These are phyloP conservation scores for Chrysodeixis includens DNA, from an alignment of 2,888 invertebrate genomes.

Conservation along the genomic window DNA sequence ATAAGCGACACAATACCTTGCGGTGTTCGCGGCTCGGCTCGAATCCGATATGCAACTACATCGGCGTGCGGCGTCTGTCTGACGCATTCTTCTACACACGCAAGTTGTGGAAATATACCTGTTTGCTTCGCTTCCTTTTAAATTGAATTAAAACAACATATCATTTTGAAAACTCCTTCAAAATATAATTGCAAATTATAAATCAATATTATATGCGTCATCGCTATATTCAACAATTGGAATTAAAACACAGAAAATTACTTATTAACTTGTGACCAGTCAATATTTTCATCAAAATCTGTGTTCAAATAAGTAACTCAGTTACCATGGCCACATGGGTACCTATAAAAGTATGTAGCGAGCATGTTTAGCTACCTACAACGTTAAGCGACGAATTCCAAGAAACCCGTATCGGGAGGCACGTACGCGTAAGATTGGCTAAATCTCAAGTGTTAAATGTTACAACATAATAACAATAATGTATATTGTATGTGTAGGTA, in stretches of 20 bases:
- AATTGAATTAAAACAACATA: neutral
- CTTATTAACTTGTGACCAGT: neutral
- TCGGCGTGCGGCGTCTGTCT: slow-evolving; percentile 69
- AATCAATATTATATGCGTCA: neutral
- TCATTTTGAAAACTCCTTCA: neutral
- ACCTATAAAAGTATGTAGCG: slow-evolving; percentile 59
- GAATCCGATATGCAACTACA: slow-evolving; percentile 82
- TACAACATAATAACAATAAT: slow-evolving; percentile 77
- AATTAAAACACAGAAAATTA: neutral
- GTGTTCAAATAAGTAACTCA: slow-evolving; percentile 15
- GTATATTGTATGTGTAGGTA: slow-evolving; percentile 52
- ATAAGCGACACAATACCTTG: slow-evolving; percentile 86
- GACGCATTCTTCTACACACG: slow-evolving; percentile 75
- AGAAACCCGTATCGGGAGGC: slow-evolving; percentile 86
- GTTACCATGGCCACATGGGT: slow-evolving; percentile 37
- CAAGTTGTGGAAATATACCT: slow-evolving; percentile 57
- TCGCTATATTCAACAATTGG: neutral
- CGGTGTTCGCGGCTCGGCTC: slow-evolving; percentile 79
- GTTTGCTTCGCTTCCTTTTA: slow-evolving; percentile 21
- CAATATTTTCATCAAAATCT: slow-evolving; percentile 1
- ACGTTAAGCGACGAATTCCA: slow-evolving; percentile 78
- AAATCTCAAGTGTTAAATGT: slow-evolving; percentile 79
- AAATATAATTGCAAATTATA: neutral
- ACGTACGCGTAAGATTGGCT: slow-evolving; percentile 84
- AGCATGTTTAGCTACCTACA: slow-evolving; percentile 72